Evolutionary conservation across 2,888 invertebrate species (phyloP), one percentile per base, ranked within the genome.

Genomic region (Colostygia pectinataria): DNA sequence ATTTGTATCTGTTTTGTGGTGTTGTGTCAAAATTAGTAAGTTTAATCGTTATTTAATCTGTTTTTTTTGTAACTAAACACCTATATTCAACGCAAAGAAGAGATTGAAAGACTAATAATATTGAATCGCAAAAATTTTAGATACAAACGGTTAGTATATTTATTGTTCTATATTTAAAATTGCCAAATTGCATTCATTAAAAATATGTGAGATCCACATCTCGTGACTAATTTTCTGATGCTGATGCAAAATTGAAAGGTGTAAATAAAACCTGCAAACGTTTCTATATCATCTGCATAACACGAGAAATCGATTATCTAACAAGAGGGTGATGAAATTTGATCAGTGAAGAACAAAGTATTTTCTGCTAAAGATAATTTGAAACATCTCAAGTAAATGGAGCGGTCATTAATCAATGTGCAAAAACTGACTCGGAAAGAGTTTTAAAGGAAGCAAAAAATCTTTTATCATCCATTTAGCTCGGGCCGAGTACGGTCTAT

Each of bases 361-460:
- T 65, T 64, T 68, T 66, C 53, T 60, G 62, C 69, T 69, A 50
- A 66, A 53, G 59, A 65, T 65, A 63, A 58, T 68, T 67, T 66
- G 53, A 65, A 70, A 63, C 56, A 67, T 71, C 60, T 64, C 67
- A 59, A 63, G 59, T 64, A 73, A 74, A 73, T 68, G 69, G 68
- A 60, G 50, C 65, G 66, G 59, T 70, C 71, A 80, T 82, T 78
- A 80, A 82, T 81, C 81, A 82, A 69, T 61, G 73, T 70, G 65
- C 59, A 66, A 73, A 76, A 77, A 68, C 63, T 75, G 71, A 70
- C 69, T 70, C 62, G 65, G 66, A 77, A 77, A 71, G 71, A 73
- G 72, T 75, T 77, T 33, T 72, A 65, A 65, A 70, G 68, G 63
- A 63, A 43, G 68, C 71, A 77, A 80, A 79, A 79, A 78, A 67